Conservation (phyloP, 2,113 vertebrate genomes). For the Nycticryphes semicollaris region DNA sequence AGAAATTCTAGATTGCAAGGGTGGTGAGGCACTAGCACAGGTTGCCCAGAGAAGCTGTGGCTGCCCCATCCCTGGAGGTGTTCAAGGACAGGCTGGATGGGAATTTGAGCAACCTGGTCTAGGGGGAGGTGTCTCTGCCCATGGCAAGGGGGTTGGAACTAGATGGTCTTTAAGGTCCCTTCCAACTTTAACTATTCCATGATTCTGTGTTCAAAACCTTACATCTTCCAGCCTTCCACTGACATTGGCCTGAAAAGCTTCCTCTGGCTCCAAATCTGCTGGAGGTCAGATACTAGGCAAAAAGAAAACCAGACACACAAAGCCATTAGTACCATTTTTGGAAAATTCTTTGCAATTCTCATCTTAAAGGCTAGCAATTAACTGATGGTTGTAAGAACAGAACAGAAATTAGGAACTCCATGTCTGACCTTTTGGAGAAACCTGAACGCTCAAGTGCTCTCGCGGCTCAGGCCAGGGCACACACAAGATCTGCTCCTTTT, state of each 20-base stretch:
- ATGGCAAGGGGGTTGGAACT: background rate
- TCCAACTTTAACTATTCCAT: background rate
- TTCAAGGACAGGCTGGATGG: background rate
- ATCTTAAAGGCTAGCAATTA: background rate
- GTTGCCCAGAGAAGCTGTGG: background rate
- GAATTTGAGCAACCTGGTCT: background rate
- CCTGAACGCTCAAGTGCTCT: background rate
- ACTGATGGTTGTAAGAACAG: background rate
- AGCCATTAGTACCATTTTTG: background rate
- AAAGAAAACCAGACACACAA: background rate
- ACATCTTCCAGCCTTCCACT: background rate
- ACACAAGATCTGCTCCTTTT: background rate
- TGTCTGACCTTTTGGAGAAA: background rate
- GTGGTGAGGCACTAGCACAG: background rate
- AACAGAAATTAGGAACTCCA: background rate
- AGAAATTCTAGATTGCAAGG: background rate
- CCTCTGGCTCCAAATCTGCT: background rate
- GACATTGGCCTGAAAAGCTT: background rate
- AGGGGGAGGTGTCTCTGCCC: background rate
- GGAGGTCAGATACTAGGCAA: background rate
- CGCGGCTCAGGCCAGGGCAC: background rate
- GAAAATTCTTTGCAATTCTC: background rate
- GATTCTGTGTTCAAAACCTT: background rate
- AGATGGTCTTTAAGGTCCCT: background rate
- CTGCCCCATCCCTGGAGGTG: background rate